Conservation (phyloP, 2,888 invertebrate species). For the Limenitis camilla region DNA sequence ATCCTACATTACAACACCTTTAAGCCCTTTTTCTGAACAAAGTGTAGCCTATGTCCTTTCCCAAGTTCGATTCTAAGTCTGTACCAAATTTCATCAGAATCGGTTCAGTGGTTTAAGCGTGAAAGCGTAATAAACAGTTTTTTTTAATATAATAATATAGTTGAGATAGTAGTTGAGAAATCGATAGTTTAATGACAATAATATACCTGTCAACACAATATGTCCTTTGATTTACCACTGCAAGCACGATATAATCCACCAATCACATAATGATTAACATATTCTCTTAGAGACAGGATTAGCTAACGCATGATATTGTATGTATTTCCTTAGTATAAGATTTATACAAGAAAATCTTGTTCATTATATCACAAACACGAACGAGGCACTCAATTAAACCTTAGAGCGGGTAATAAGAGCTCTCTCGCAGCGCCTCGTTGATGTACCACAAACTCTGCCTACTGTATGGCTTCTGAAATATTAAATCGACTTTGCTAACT, state of each 20-base stretch:
- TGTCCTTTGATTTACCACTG: not conserved
- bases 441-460: conserved; percentile 28
- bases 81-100: no score
- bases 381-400: conserved; percentile 38
- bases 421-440: conserved; percentile 26
- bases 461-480: conserved; percentile 17
- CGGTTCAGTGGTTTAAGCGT: no score
- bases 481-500: conserved; percentile 1
- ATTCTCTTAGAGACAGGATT: conserved; percentile 12
- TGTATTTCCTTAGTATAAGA: conserved; percentile 17
- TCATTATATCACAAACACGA: conserved; percentile 25
- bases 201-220: no score
- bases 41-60: no score
- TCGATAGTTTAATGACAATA: no score
- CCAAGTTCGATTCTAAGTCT: no score
- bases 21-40: no score
- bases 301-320: conserved; percentile 18
- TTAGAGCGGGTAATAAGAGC: conserved; percentile 34
- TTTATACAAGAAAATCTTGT: conserved; percentile 25
- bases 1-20: no score
- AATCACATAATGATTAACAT: conserved; percentile 11
- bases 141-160: no score
- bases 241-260: not conserved
- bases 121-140: no score
- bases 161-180: no score